These are phyloP conservation scores for Chaunax sp. DNA, from an alignment of 2,797 vertebrate species.

Conservation along the genomic window DNA sequence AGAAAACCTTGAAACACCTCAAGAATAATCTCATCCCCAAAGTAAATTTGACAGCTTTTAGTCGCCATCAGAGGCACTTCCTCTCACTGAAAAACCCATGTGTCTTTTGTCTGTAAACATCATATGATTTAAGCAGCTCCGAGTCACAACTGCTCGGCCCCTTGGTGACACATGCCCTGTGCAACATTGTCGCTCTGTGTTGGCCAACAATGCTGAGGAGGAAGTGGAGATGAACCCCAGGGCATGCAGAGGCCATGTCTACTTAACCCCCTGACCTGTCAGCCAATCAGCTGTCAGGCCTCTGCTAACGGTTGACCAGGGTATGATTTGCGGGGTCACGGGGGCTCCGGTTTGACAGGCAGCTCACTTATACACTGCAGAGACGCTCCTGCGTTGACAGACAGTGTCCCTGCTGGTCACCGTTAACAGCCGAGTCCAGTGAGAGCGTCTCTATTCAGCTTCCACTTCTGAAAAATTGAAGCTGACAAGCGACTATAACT, in stretches of 20 bases:
- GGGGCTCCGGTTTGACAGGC: conserved; percentile 70
- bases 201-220: conserved; percentile 77
- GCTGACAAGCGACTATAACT: conserved; percentile 61
- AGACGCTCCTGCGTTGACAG: conserved; percentile 55
- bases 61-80: conserved; percentile 41
- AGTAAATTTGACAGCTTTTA: conserved; percentile 48
- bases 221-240: conserved; percentile 82
- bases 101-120: conserved; percentile 75
- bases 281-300: conserved; percentile 81
- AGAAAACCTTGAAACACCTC: conserved; percentile 22
- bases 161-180: conserved; percentile 72
- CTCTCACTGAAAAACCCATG: conserved; percentile 13
- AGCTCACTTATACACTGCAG: conserved; percentile 61
- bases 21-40: conserved; percentile 36
- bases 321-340: conserved; percentile 74
- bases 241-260: conserved; percentile 81
- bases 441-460: conserved; percentile 59
- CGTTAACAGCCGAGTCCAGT: conserved; percentile 43
- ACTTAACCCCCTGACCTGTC: conserved; percentile 83
- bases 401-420: conserved; percentile 65
- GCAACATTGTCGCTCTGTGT: conserved; percentile 72
- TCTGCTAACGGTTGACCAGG: conserved; percentile 70
- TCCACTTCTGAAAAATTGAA: conserved; percentile 41
- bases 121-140: conserved; percentile 51
- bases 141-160: conserved; percentile 47